Base-by-base conservation (phyloP, 2,888 invertebrate genomes). In the Acrobasis consociella region DNA sequence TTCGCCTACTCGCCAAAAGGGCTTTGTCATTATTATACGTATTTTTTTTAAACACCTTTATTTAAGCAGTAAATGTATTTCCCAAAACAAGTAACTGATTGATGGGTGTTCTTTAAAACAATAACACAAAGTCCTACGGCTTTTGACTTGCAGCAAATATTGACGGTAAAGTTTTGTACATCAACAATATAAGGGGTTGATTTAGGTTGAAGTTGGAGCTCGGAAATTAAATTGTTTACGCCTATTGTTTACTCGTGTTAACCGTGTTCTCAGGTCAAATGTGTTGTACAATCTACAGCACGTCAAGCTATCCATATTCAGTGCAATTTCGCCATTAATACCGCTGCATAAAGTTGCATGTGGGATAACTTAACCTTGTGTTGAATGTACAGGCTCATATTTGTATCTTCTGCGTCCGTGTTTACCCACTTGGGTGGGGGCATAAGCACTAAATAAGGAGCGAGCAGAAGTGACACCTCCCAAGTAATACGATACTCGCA, bases 251-350 rank as follows among this genome's bases (percentile, higher is more conserved):
- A 22, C 56, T 56, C 56, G 17, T 22, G 56, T 42, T 11, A 16
- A 17, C 17, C 39, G 16, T 56, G 56, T 58, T 38, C 55, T 52
- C 49, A 61, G 58, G 52, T 42, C 42, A 56, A 42, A 42, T 56
- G 11, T 37, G 52, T n/a, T 31, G 31, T 31, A 31, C 31, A 31
- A 31, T 31, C 31, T 2, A 31, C 5, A 31, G 31, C 31, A 31
- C 31, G 31, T 31, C 5, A 31, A 31, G 31, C 31, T 31, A 31
- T 31, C 31, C 31, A 31, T 31, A 31, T 31, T 31, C 31, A 31
- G 7, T 31, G 31, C 31, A 31, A 31, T 31, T 31, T 31, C 31
- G 31, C 7, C 8, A 31, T 31, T 31, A 31, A 5, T 31, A 31
- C 31, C 8, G 31, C 2, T 31, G 31, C 31, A 31, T 31, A 31